These are phyloP conservation scores for Halictus ligatus DNA, from an alignment of 2,888 invertebrate species.

Conservation along the genomic window DNA sequence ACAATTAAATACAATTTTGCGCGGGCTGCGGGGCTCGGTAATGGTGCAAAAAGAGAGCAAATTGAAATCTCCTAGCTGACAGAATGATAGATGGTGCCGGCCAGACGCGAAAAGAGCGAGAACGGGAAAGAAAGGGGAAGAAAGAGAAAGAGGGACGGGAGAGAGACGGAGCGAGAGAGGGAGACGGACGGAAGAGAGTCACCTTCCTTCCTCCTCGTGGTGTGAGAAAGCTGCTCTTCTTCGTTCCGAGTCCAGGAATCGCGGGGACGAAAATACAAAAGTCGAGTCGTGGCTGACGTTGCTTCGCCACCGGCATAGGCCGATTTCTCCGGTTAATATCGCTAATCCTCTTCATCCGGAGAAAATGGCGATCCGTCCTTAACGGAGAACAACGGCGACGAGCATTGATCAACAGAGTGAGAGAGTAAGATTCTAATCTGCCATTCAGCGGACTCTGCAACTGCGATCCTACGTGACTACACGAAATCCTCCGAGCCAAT, in stretches of 20 bases:
- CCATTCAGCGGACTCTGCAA: neutral
- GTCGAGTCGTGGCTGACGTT: constrained; percentile 46
- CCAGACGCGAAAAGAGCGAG: constrained; percentile 65
- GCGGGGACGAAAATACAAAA: constrained; percentile 61
- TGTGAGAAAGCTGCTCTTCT: constrained; percentile 65
- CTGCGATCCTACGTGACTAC: constrained; percentile 8
- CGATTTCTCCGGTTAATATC: constrained; percentile 67
- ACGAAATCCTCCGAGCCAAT: constrained; percentile 41
- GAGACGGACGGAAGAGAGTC: constrained; percentile 14
- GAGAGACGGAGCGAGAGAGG: neutral
- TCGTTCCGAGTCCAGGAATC: constrained; percentile 45
- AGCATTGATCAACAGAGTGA: constrained; percentile 29
- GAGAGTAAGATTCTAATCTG: constrained; percentile 12
- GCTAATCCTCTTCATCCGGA: constrained; percentile 60
- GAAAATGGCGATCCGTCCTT: constrained; percentile 58
- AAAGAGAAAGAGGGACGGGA: constrained; percentile 15
- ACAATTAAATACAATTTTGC: constrained; percentile 84
- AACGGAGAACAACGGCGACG: constrained; percentile 34
- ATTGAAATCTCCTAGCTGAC: constrained; percentile 83
- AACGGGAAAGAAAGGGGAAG: constrained; percentile 26
- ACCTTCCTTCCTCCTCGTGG: constrained; percentile 46
- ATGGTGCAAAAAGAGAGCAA: constrained; percentile 83
- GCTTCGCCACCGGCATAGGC: constrained; percentile 18
- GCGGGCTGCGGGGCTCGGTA: constrained; percentile 75
- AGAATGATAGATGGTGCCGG: constrained; percentile 81